Evolutionary conservation across 2,797 vertebrate genomes (phyloP), one percentile per base, ranked within the genome.

Genomic region (Gymnoscopelus microlampas): DNA sequence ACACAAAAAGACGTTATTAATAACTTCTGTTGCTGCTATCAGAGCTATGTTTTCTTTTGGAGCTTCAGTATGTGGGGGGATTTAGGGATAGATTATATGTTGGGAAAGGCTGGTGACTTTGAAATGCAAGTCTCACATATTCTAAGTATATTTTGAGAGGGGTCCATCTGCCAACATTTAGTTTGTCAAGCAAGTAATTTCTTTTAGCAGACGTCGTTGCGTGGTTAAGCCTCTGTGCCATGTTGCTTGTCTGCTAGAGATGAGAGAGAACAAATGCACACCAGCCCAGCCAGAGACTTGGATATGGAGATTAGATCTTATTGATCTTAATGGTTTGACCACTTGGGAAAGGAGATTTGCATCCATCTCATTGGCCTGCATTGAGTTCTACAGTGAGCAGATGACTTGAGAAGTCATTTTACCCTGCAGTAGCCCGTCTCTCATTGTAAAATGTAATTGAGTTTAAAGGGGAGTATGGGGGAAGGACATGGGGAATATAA

Each of bases 241-340:
- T 82, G 78, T 56, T 44, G 23, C 49, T 63, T 60, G 60, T 32
- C 26, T 58, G 73, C 49, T 32, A 24, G 29, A 60, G 65, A 78
- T 60, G 73, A 67, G 61, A 56, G 57, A 69, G 65, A 79, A 77
- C 49, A 57, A 68, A 82, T 53, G 53, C 66, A 56, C 39, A 72
- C 66, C 19, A 26, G 63, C 66, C n/a, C 68, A 72, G 67, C 63
- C 68, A 59, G 29, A 60, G 77, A 70, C 69, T 84, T 73, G 70
- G 70, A 74, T 71, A 83, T 84, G 73, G 71, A 85, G 74, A 88
- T 87, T 63, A 85, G 79, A 54, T 56, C 64, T 23, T 80, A 88
- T 88, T 86, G 79, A 88, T 84, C 84, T 81, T 76, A 86, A 88
- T 82, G 74, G 64, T 29, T 63, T 48, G 76, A 72, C 74, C 86